Conservation (phyloP, 2,113 vertebrate genomes). For the Okapia johnstoni region DNA sequence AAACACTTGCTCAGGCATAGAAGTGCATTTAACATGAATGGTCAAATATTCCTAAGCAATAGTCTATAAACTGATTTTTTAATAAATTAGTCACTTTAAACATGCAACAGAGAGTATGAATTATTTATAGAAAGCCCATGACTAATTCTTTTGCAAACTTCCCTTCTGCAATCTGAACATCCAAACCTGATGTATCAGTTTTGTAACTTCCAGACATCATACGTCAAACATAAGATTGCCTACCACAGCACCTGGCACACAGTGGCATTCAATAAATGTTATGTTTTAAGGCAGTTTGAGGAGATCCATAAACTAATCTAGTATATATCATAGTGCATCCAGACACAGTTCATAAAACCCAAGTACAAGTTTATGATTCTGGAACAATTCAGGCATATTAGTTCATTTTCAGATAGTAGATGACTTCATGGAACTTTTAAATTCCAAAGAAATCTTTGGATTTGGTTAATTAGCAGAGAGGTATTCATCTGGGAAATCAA, state of each 20-base stretch:
- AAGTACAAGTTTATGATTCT: not conserved
- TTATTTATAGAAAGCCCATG: not conserved
- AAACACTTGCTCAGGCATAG: not conserved
- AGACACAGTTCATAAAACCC: not conserved
- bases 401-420: not conserved
- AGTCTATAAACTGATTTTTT: not conserved
- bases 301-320: not conserved
- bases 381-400: not conserved
- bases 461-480: not conserved
- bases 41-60: not conserved
- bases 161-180: not conserved
- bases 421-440: not conserved
- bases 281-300: not conserved
- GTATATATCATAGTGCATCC: not conserved
- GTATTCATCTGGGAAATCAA: not conserved
- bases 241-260: not conserved
- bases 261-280: not conserved
- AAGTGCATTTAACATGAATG: not conserved
- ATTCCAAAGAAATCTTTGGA: not conserved
- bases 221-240: not conserved
- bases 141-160: not conserved
- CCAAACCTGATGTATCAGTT: not conserved
- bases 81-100: not conserved
- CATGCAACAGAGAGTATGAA: not conserved
- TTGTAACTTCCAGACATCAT: not conserved